Evolutionary conservation across 2,888 invertebrate genomes (phyloP).

Genomic region (Drosophila flavopinicola): DNA sequence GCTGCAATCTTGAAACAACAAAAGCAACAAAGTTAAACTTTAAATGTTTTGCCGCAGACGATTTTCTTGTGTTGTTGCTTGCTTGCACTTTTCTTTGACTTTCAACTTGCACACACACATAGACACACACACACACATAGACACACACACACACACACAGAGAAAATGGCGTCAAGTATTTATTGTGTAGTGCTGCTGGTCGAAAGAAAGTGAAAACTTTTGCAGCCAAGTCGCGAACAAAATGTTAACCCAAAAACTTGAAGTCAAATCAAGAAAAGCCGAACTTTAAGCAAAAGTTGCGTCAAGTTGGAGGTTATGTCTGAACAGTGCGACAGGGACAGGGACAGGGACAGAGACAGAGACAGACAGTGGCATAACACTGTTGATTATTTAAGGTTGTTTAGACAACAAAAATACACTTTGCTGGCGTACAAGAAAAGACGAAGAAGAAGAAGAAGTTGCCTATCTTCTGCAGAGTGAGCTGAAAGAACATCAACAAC

Average conservation of each 20-base stretch:
- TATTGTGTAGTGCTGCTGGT: conserved; percentile 54
- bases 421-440: too few relatives aligned
- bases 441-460: not conserved
- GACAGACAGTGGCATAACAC: not conserved
- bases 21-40: conserved; percentile 48
- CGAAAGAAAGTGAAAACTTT: conserved; percentile 75
- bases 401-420: conserved; percentile 9
- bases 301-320: conserved; percentile 50
- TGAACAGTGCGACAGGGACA: conserved; percentile 4
- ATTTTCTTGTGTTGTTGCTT: conserved; percentile 54
- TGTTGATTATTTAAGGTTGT: conserved; percentile 1
- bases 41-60: conserved; percentile 62
- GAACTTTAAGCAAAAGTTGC: conserved; percentile 54
- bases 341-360: not conserved
- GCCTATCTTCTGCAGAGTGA: too few relatives aligned
- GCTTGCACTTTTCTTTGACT: conserved; percentile 67
- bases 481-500: conserved; percentile 30
- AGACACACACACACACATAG: conserved; percentile 25
- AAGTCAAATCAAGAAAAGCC: conserved; percentile 17
- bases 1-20: conserved; percentile 3
- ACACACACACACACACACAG: conserved; percentile 7
- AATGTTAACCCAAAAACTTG: conserved; percentile 61
- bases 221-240: conserved; percentile 66
- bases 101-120: conserved; percentile 56
- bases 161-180: conserved; percentile 73